Evolutionary conservation across 2,888 invertebrate genomes (phyloP).

Genomic region (Elmis aenea): DNA sequence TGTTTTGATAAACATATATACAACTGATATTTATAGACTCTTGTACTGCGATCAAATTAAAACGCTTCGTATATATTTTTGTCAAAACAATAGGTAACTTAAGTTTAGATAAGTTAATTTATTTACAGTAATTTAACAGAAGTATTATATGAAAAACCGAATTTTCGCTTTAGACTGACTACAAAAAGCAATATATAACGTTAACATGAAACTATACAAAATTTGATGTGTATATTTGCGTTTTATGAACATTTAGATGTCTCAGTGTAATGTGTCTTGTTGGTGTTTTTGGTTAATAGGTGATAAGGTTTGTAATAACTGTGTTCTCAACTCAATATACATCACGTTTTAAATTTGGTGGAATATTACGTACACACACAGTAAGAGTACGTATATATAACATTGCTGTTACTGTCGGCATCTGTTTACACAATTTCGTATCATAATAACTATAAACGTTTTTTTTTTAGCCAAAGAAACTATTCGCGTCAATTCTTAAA

Average conservation of each 20-base stretch:
- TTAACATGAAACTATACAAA: no score
- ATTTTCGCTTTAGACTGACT: conserved; percentile 45
- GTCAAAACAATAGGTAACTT: conserved; percentile 5
- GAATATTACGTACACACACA: neutral
- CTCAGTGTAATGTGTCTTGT: conserved; percentile 17
- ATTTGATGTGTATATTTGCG: no score
- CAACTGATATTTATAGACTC: no score
- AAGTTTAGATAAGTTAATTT: conserved; percentile 11
- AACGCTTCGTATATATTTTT: conserved; percentile 2
- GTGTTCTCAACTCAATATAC: neutral
- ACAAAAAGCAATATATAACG: conserved; percentile 40
- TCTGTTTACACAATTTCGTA: no score
- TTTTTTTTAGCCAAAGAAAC: no score
- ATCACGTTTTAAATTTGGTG: neutral
- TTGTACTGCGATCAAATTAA: conserved; percentile 8
- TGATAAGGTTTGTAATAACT: neutral
- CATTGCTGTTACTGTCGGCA: no score
- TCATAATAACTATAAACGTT: no score
- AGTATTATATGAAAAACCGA: conserved; percentile 40
- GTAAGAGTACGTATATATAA: no score
- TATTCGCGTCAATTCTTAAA: no score
- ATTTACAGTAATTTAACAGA: conserved; percentile 12
- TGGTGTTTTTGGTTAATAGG: conserved; percentile 18
- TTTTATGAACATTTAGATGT: no score
- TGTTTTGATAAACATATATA: no score